A percentile compares a stretch with the other conserved stretches of the same genome.
phyloP scores from a whole-genome alignment of 2,888 invertebrate species.

The Timema podura region DNA sequence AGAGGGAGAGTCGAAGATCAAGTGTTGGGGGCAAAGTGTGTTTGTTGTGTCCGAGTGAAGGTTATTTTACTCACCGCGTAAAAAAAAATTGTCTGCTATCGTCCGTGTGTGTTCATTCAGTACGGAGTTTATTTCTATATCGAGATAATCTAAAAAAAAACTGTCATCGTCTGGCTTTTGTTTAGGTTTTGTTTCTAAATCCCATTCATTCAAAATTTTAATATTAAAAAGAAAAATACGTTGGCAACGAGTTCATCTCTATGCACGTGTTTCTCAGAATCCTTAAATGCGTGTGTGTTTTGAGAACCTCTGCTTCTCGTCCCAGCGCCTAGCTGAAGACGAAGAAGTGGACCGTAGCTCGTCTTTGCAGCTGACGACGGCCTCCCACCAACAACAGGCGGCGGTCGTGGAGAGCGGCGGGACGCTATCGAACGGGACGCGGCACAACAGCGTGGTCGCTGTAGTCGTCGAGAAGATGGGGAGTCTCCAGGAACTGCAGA shows the following conservation, averaged over 20 bases:
- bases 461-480: constrained; percentile 34
- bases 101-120: no score
- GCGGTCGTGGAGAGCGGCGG: constrained; percentile 37
- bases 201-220: no score
- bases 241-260: background rate
- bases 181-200: no score
- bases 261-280: constrained; percentile 6
- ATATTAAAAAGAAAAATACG: no score
- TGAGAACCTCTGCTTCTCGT: constrained; percentile 86
- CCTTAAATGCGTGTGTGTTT: constrained; percentile 87
- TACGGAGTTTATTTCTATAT: no score
- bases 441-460: constrained; percentile 35
- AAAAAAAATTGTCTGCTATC: no score
- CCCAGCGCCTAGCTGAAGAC: constrained; percentile 77
- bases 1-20: no score
- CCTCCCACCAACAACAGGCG: constrained; percentile 24
- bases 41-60: no score
- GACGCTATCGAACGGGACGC: constrained; percentile 32
- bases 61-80: no score
- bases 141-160: no score
- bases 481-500: constrained; percentile 43
- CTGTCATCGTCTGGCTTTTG: no score
- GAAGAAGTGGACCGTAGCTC: constrained; percentile 53
- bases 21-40: no score
- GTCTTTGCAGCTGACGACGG: constrained; percentile 30